A percentile compares a stretch with the other conserved stretches of the same genome.
phyloP scores from a whole-genome alignment of 2,113 vertebrate genomes.

The Herpailurus yagouaroundi region DNA sequence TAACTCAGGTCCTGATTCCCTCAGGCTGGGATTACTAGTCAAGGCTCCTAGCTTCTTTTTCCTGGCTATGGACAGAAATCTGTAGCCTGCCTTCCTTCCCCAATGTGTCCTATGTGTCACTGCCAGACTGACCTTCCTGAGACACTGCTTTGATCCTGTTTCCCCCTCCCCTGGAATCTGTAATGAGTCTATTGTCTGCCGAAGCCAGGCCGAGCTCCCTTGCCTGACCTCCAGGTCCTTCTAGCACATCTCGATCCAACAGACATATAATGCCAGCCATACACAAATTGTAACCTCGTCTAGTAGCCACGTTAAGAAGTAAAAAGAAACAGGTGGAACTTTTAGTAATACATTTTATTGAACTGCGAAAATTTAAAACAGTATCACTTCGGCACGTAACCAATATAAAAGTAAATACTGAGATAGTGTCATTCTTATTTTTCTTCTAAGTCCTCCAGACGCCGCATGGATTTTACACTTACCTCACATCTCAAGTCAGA shows the following conservation, averaged over 20 bases:
- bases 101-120: background rate
- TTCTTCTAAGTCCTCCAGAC: background rate
- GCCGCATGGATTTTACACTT: background rate
- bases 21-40: constrained; percentile 7
- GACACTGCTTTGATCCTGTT: constrained; percentile 14
- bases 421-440: background rate
- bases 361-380: background rate
- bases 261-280: background rate
- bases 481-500: background rate
- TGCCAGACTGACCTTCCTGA: constrained; percentile 1
- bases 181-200: background rate
- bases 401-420: background rate
- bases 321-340: background rate
- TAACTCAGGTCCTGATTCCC: background rate
- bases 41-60: background rate
- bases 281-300: background rate
- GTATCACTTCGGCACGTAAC: background rate
- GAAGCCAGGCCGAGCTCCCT: background rate
- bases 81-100: background rate
- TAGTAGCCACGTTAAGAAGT: background rate
- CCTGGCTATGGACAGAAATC: background rate
- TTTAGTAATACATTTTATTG: background rate
- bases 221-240: constrained; percentile 14
- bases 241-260: background rate
- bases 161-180: background rate